These are phyloP conservation scores for Latrodectus elegans DNA, from an alignment of 2,888 invertebrate species.

Conservation along the genomic window DNA sequence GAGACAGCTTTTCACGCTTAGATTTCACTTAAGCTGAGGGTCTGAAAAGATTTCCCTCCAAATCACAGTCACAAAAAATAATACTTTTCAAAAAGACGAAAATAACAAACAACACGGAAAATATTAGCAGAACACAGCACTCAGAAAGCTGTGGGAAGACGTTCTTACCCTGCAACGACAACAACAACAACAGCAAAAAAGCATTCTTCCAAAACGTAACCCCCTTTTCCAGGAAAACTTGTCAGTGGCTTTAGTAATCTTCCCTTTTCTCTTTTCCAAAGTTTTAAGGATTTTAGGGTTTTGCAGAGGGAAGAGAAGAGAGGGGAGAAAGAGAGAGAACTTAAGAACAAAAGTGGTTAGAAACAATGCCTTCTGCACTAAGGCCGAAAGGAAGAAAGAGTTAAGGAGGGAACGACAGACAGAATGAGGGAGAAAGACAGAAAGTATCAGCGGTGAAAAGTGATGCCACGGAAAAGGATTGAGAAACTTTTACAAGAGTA, in stretches of 20 bases:
- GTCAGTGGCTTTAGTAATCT: slow-evolving; percentile 67
- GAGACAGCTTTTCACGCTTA: slow-evolving; percentile 26
- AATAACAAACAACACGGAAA: not conserved
- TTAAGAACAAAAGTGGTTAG: slow-evolving; percentile 63
- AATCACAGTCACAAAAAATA: slow-evolving; percentile 36
- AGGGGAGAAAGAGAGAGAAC: slow-evolving; percentile 20
- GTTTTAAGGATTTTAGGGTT: slow-evolving; percentile 66
- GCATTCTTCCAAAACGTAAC: slow-evolving; percentile 13
- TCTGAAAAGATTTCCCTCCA: slow-evolving; percentile 17
- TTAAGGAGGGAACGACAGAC: slow-evolving; percentile 17
- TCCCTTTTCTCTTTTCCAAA: slow-evolving; percentile 50
- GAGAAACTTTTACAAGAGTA: slow-evolving; percentile 52
- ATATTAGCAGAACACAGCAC: not conserved
- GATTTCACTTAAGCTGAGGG: slow-evolving; percentile 42
- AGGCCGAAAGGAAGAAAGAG: not conserved
- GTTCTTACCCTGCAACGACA: not conserved
- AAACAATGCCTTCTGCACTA: slow-evolving; percentile 38
- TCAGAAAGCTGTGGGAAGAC: not conserved
- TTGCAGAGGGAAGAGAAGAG: not conserved
- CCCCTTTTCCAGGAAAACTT: slow-evolving; percentile 58
- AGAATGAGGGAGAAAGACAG: slow-evolving; percentile 23
- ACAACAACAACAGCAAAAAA: not conserved
- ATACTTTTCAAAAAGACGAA: not conserved
- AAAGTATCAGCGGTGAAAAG: slow-evolving; percentile 63
- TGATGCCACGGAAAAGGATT: slow-evolving; percentile 44